These are phyloP conservation scores for Stegastes partitus DNA, from an alignment of 2,113 vertebrate species.

Conservation along the genomic window DNA sequence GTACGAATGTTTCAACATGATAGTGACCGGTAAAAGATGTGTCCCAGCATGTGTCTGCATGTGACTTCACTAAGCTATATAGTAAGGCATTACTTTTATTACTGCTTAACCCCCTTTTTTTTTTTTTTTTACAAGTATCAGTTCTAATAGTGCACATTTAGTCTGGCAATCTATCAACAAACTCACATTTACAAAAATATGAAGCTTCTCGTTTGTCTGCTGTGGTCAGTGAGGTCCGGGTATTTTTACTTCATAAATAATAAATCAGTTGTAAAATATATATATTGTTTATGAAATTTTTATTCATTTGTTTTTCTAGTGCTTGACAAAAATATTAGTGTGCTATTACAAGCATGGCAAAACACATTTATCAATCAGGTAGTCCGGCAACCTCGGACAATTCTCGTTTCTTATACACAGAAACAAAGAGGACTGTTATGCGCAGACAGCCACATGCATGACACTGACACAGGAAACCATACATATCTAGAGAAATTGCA, in stretches of 20 bases:
- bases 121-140: background rate
- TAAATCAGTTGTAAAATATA: background rate
- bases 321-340: background rate
- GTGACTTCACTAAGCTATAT: background rate
- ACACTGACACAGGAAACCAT: conserved; percentile 35
- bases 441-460: background rate
- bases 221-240: no score
- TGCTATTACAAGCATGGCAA: background rate
- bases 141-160: background rate
- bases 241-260: background rate
- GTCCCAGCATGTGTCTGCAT: background rate
- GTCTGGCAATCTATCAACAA: background rate
- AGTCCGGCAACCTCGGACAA: background rate
- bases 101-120: background rate
- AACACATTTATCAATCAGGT: background rate
- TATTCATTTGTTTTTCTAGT: background rate
- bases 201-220: background rate
- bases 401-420: background rate
- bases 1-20: background rate
- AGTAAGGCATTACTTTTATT: no score
- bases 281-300: background rate
- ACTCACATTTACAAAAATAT: background rate
- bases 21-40: background rate
- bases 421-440: background rate
- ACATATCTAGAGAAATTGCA: conserved; percentile 12